A percentile compares a stretch with the other conserved stretches of the same genome.
phyloP scores from a whole-genome alignment of 2,888 invertebrate species.

The Parthenolecanium corni region DNA sequence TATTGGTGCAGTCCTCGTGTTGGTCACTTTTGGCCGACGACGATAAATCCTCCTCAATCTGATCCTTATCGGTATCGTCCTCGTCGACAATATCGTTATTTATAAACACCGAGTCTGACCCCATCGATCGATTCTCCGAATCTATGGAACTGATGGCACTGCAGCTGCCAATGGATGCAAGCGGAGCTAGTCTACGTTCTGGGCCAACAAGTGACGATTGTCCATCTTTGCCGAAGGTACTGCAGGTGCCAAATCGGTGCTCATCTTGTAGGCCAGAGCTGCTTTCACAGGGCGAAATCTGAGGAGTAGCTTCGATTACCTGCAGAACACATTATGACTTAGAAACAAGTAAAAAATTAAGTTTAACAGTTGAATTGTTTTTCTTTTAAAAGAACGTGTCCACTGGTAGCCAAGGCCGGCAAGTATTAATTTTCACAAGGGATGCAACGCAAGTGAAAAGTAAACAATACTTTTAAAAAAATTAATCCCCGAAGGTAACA shows the following conservation, averaged over 20 bases:
- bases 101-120: slow-evolving; percentile 26
- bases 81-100: slow-evolving; percentile 17
- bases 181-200: slow-evolving; percentile 16
- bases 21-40: slow-evolving; percentile 17
- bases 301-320: slow-evolving; percentile 70
- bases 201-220: too few species aligned
- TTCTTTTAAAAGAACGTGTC: not conserved
- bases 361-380: not conserved
- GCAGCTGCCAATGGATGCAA: slow-evolving; percentile 26
- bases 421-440: too few species aligned
- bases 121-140: slow-evolving; percentile 21
- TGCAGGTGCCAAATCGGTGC: not conserved
- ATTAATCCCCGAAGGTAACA: too few species aligned
- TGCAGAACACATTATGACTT: slow-evolving; percentile 36
- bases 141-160: slow-evolving; percentile 23
- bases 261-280: slow-evolving; percentile 26
- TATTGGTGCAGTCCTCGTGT: slow-evolving; percentile 22
- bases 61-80: slow-evolving; percentile 23
- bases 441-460: too few species aligned
- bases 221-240: not conserved
- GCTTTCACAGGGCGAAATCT: slow-evolving; percentile 67
- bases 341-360: too few species aligned
- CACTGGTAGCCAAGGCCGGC: too few species aligned
- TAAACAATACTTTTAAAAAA: too few species aligned
- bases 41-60: slow-evolving; percentile 11